Base-by-base conservation (phyloP, 2,113 vertebrate species). In the Rissa tridactyla region DNA sequence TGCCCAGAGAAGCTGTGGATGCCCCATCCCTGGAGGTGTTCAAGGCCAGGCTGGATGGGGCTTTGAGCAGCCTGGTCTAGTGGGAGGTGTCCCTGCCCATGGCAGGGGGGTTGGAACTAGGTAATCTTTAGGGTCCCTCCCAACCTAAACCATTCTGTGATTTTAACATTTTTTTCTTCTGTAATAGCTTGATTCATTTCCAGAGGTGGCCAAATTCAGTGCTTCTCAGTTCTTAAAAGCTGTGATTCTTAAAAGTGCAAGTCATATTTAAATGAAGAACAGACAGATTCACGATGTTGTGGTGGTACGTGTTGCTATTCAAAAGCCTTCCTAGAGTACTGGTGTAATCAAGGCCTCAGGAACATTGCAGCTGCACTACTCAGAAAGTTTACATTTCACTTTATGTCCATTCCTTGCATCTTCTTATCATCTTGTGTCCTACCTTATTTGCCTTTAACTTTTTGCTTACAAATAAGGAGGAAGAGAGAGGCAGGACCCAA, bases 351-450 rank as follows among this genome's bases (percentile, higher is more conserved):
- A n/a, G 49, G 16, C 42, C 36, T 55, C 77, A 79, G 58, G 76
- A 88, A 12, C 20, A 1, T 17, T 54, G 19, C 0, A 2, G 13
- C 13, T 2, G 0, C 7, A 9, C 57, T 23, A 22, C 60, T 92
- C 17, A 38, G 23, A 26, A 80, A 60, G n/a, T 71, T 68, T 69
- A 47, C 7, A 19, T 82, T 79, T 49, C 36, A 38, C 29, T 80
- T 38, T 22, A 84, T 70, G 34, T 46, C 36, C 10, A 4, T 86
- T 71, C 19, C 15, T 64, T 76, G 32, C 23, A 10, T 32, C 54
- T 75, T 83, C 25, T 79, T 30, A 68, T 20, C 25, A 30, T 71
- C 60, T 65, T 82, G 18, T 80, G 15, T 18, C 27, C 75, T 30
- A 29, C 30, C n/a, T 77, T 78, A 21, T 38, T 90, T 86, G 26